Evolutionary conservation across 2,797 vertebrate genomes (phyloP).

Genomic region (Chrosomus eos): DNA sequence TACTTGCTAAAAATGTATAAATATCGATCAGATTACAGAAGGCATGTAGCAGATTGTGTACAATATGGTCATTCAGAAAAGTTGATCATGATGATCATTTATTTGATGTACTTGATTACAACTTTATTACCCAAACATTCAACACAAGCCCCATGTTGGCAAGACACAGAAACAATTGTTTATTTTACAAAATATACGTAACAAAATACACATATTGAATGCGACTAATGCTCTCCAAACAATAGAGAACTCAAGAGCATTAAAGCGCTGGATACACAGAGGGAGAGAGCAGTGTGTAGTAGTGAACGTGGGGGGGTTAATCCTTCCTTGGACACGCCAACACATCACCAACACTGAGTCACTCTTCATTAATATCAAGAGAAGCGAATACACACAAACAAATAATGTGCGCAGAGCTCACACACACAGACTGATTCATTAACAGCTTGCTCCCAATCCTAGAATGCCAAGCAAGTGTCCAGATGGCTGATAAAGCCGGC

Average conservation of each 20-base stretch:
- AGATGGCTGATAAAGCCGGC: constrained; percentile 80
- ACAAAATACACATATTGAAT: constrained; percentile 36
- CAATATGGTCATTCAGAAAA: neutral
- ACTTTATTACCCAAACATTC: neutral
- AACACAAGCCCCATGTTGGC: neutral
- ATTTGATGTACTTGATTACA: too few relatives aligned
- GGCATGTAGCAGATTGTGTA: neutral
- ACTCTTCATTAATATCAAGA: constrained; percentile 73
- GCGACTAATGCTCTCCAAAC: constrained; percentile 6
- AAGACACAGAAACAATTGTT: neutral
- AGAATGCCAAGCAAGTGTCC: constrained; percentile 77
- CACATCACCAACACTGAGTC: constrained; percentile 63
- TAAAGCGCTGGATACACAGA: constrained; percentile 39
- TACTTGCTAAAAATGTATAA: neutral
- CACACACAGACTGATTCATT: constrained; percentile 73
- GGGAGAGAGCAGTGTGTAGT: constrained; percentile 54
- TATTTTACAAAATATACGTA: constrained; percentile 48
- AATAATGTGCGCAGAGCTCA: constrained; percentile 2
- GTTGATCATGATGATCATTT: neutral
- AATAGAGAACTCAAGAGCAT: constrained; percentile 16
- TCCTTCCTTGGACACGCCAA: constrained; percentile 67
- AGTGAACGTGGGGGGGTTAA: constrained; percentile 58
- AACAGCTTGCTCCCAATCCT: constrained; percentile 78
- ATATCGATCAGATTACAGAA: neutral
- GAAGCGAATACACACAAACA: constrained; percentile 62